These are phyloP conservation scores for Pachypeltis micranthus DNA, from an alignment of 1,140 invertebrate species.

Conservation along the genomic window DNA sequence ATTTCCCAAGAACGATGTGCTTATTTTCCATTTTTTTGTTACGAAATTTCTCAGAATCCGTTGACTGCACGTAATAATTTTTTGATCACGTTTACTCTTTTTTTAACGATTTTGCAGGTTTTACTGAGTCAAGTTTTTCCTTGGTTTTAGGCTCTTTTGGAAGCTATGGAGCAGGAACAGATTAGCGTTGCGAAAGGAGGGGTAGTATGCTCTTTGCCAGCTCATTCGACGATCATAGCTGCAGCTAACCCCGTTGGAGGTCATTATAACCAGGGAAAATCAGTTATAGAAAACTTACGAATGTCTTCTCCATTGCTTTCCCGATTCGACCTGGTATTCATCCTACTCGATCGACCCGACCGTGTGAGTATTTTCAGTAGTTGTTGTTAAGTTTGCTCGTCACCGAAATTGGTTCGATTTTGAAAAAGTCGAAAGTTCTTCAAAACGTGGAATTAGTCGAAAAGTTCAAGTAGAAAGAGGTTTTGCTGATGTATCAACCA, in stretches of 20 bases:
- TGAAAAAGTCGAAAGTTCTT: no score
- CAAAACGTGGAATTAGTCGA: background rate
- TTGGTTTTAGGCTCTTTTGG: slow-evolving; percentile 52
- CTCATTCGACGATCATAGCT: slow-evolving; percentile 73
- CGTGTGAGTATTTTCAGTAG: slow-evolving; percentile 45
- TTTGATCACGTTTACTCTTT: background rate
- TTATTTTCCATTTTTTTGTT: no score
- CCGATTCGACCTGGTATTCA: slow-evolving; percentile 87
- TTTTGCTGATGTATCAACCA: background rate
- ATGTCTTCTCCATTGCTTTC: slow-evolving; percentile 74
- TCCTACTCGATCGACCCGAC: slow-evolving; percentile 77
- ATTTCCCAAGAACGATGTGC: no score
- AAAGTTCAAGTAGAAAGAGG: background rate
- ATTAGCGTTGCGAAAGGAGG: slow-evolving; percentile 83
- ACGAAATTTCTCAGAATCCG: no score
- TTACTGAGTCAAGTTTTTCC: no score
- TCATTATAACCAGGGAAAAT: slow-evolving; percentile 77
- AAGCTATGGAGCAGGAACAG: slow-evolving; percentile 90
- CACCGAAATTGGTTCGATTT: no score
- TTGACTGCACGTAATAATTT: no score
- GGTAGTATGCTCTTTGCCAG: slow-evolving; percentile 63
- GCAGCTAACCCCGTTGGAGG: slow-evolving; percentile 85
- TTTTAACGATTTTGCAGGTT: background rate
- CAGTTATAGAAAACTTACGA: slow-evolving; percentile 80
- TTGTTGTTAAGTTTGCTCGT: slow-evolving; percentile 41